Percentiles rank a stretch among this genome's conserved stretches.
These are phyloP conservation scores for Acinonyx jubatus DNA, from an alignment of 2,113 vertebrate species.

Conservation along the genomic window DNA sequence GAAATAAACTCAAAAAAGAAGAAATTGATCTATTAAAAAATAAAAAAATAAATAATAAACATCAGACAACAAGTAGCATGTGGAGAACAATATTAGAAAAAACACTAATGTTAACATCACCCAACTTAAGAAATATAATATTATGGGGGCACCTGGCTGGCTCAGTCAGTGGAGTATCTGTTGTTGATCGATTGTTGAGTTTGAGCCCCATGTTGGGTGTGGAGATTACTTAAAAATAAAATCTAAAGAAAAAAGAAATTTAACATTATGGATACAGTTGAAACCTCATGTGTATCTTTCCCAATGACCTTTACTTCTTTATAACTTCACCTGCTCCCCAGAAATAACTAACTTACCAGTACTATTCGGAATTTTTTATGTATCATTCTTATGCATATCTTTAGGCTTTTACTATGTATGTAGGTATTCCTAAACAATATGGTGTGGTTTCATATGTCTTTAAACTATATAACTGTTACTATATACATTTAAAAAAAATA, in stretches of 20 bases:
- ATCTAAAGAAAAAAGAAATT: background rate
- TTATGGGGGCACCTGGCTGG: background rate
- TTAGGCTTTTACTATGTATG: background rate
- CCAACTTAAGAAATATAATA: constrained; percentile 10
- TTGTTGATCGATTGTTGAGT: background rate
- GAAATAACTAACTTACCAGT: background rate
- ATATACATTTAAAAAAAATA: background rate
- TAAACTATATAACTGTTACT: background rate
- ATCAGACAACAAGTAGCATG: background rate
- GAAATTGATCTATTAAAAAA: too few relatives aligned
- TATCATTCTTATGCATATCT: background rate
- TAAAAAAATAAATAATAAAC: background rate
- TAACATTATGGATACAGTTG: background rate
- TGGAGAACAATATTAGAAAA: background rate
- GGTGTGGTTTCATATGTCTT: background rate
- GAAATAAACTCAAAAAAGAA: too few relatives aligned
- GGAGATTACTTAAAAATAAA: background rate
- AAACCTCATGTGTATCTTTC: background rate
- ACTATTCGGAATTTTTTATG: background rate
- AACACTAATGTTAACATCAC: background rate
- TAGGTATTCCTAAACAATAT: background rate
- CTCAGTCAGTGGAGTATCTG: background rate
- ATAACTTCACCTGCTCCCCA: background rate
- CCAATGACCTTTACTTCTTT: background rate
- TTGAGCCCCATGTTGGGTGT: background rate